phyloP scores from a whole-genome alignment of 2,113 vertebrate genomes.

The Dipodomys merriami region DNA sequence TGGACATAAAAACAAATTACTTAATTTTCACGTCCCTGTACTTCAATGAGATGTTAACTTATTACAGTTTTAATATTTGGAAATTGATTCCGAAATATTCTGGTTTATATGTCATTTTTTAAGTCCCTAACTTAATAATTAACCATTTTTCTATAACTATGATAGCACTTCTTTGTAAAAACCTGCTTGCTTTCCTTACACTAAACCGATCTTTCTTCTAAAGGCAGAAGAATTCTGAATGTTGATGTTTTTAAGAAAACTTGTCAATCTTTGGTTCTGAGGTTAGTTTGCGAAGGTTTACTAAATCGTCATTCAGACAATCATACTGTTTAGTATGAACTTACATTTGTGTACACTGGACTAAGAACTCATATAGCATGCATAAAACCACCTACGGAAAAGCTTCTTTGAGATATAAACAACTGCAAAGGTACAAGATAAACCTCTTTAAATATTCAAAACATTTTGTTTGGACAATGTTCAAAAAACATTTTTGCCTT shows the following conservation, averaged over 20 bases:
- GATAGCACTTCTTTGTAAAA: no score
- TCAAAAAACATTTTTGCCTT: background rate
- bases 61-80: background rate
- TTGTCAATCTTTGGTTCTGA: background rate
- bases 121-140: background rate
- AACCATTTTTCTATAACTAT: background rate
- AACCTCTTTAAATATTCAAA: background rate
- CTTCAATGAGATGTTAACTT: background rate
- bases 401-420: slow-evolving; percentile 41
- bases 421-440: background rate
- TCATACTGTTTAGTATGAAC: background rate
- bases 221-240: slow-evolving; percentile 19
- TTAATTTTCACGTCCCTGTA: slow-evolving; percentile 52
- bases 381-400: background rate
- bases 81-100: slow-evolving; percentile 32
- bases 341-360: background rate
- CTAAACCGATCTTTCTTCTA: background rate
- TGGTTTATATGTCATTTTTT: background rate
- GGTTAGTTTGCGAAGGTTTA: background rate
- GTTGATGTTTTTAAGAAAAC: background rate
- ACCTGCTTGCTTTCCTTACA: background rate
- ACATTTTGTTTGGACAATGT: background rate
- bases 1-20: slow-evolving; percentile 61
- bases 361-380: slow-evolving; percentile 21
- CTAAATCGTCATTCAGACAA: background rate